Conservation (phyloP, 2,797 vertebrate species). For the Austrolebias charrua region DNA sequence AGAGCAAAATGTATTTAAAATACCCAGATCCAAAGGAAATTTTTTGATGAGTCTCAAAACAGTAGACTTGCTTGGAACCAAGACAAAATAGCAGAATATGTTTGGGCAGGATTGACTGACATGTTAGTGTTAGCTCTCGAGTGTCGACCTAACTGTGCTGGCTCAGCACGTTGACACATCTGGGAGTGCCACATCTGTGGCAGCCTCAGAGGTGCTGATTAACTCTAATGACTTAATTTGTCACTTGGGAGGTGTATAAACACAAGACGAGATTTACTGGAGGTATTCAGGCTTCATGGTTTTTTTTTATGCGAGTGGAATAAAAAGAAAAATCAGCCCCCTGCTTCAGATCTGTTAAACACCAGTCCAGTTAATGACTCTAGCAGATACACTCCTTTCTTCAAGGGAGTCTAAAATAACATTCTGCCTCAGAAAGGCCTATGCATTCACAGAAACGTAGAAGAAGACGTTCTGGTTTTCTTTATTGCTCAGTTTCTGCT, state of each 20-base stretch:
- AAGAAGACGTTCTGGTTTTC: slow-evolving; percentile 41
- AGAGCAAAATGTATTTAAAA: slow-evolving; percentile 30
- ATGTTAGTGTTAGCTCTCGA: slow-evolving; percentile 21
- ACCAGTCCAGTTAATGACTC: slow-evolving; percentile 4
- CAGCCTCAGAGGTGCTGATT: slow-evolving; percentile 26
- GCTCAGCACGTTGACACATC: slow-evolving; percentile 44
- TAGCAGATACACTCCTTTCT: slow-evolving; percentile 2
- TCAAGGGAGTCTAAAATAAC: not conserved
- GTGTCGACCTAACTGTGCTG: slow-evolving; percentile 16
- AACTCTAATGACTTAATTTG: slow-evolving; percentile 42
- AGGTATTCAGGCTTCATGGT: slow-evolving; percentile 2
- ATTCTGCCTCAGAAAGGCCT: slow-evolving; percentile 16
- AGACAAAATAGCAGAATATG: slow-evolving; percentile 13
- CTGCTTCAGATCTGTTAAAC: slow-evolving; percentile 3
- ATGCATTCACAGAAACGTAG: slow-evolving; percentile 46
- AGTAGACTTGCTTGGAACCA: slow-evolving; percentile 30
- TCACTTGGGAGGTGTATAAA: slow-evolving; percentile 28
- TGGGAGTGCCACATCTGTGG: slow-evolving; percentile 40
- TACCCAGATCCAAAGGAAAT: too few relatives aligned
- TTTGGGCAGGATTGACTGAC: slow-evolving; percentile 28
- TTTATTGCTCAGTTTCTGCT: slow-evolving; percentile 28
- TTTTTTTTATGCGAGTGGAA: slow-evolving; percentile 11
- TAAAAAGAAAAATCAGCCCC: not conserved
- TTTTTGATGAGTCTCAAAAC: slow-evolving; percentile 17
- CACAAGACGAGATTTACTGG: slow-evolving; percentile 16